Conservation (phyloP, 2,113 vertebrate species). For the Epinephelus fuscoguttatus region DNA sequence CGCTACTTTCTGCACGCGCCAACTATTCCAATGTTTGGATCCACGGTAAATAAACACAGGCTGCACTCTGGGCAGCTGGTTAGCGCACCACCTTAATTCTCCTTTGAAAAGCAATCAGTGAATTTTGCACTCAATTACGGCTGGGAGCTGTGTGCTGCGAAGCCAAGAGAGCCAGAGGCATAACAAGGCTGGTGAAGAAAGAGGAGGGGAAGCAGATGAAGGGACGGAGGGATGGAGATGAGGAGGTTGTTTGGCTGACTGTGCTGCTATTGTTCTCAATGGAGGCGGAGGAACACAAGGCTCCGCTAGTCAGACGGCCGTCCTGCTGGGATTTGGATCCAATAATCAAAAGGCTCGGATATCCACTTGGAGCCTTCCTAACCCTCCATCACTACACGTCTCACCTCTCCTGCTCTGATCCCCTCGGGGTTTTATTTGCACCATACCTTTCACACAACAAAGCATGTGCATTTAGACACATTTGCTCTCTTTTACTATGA, state of each 20-base stretch:
- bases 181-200: conserved; percentile 37
- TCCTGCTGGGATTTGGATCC: conserved; percentile 65
- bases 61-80: conserved; percentile 58
- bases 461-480: background rate
- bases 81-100: conserved; percentile 50
- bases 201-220: conserved; percentile 51
- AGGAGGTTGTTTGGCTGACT: conserved; percentile 61
- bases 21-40: conserved; percentile 74
- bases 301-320: conserved; percentile 27
- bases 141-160: conserved; percentile 41
- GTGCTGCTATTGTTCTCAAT: conserved; percentile 66
- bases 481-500: conserved; percentile 2
- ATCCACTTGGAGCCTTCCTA: conserved; percentile 53
- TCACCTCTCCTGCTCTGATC: conserved; percentile 32
- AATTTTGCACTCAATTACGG: conserved; percentile 74
- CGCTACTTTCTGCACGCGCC: conserved; percentile 59
- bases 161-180: conserved; percentile 50
- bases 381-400: conserved; percentile 39
- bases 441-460: conserved; percentile 13
- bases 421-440: conserved; percentile 36
- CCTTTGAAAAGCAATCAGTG: conserved; percentile 77
- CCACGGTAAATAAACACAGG: conserved; percentile 76
- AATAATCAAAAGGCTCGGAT: conserved; percentile 68
- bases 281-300: conserved; percentile 49
- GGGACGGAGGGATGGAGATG: conserved; percentile 56